Evolutionary conservation across 2,888 invertebrate genomes (phyloP).

Genomic region (Mycalesis mineus): DNA sequence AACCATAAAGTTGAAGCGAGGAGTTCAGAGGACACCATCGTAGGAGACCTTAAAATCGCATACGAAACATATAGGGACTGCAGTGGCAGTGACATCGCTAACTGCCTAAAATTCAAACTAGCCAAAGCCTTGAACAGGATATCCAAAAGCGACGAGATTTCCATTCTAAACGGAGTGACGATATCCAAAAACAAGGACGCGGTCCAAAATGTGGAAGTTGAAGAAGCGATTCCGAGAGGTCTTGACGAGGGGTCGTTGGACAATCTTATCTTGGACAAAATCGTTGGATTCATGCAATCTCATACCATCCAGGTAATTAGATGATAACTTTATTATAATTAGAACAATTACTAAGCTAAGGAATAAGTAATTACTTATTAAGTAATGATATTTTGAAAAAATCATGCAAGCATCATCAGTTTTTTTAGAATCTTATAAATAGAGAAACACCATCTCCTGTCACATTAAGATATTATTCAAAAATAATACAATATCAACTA

Average conservation of each 20-base stretch:
- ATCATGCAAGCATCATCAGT: neutral
- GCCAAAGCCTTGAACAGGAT: slow-evolving; percentile 87
- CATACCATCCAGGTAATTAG: slow-evolving; percentile 85
- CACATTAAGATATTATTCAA: too few relatives aligned
- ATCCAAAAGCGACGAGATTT: slow-evolving; percentile 82
- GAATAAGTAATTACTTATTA: neutral
- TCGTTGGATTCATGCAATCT: slow-evolving; percentile 85
- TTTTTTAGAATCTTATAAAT: neutral
- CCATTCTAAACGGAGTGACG: slow-evolving; percentile 85
- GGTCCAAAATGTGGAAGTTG: slow-evolving; percentile 77
- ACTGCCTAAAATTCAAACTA: slow-evolving; percentile 88
- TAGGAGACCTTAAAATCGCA: slow-evolving; percentile 84
- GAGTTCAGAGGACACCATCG: slow-evolving; percentile 67
- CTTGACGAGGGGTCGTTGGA: slow-evolving; percentile 85
- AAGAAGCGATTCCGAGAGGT: slow-evolving; percentile 85
- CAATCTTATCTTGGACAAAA: slow-evolving; percentile 84
- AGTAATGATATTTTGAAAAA: neutral
- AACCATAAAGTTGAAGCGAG: slow-evolving; percentile 67
- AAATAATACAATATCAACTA: too few relatives aligned
- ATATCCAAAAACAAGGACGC: slow-evolving; percentile 82
- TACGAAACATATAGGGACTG: slow-evolving; percentile 91
- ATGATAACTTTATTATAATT: neutral
- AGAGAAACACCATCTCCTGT: too few relatives aligned
- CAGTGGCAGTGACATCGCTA: slow-evolving; percentile 81
- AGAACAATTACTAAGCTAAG: neutral